Evolutionary conservation across 2,113 vertebrate genomes (phyloP), one percentile per base, ranked within the genome.

Genomic region (Phrynosoma platyrhinos): DNA sequence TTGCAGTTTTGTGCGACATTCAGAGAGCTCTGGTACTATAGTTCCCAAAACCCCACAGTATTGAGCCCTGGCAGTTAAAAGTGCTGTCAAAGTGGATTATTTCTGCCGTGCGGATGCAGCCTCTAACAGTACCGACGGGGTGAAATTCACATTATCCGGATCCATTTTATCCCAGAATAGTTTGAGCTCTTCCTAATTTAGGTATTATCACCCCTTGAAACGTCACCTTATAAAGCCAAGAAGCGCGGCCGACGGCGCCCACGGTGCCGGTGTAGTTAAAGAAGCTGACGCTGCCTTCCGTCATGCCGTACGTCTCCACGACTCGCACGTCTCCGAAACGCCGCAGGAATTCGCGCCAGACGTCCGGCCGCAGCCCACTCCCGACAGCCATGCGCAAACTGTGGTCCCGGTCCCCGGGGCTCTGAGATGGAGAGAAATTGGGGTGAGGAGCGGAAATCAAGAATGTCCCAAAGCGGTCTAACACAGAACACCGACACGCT

Each of bases 181-280:
- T 7, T 47, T 7, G 3, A 47, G 47, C 47, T 47, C 7, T 47
- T 47, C 2, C 47, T 36, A 36, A 36, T 47, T 47, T 47, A 47
- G 5, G 47, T 47, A n/a, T 4, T 7, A 47, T 47, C 47, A 47
- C 4, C 2, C 75, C 18, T 7, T 16, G 16, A 23, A 21, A 1
- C 3, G 40, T 77, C 80, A 88, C 87, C 87, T 88, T 88, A 36
- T 88, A 88, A 40, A 88, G 30, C 80, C 80, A 77, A 12, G 87
- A 88, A 30, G 42, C 21, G 0, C 87, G 87, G 0, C 87, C 87
- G 7, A 83, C 87, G 0, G 87, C 80, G 0, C 87, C 87, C 62
- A 88, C 80, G 1, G 80, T 27, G 10, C 42, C 62, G 0, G 58
- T 68, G 58, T 83, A 68, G 87, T 88, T 88, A 72, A 88, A 88